Evolutionary conservation across 2,797 vertebrate genomes (phyloP).

Genomic region (Amazona finschi): DNA sequence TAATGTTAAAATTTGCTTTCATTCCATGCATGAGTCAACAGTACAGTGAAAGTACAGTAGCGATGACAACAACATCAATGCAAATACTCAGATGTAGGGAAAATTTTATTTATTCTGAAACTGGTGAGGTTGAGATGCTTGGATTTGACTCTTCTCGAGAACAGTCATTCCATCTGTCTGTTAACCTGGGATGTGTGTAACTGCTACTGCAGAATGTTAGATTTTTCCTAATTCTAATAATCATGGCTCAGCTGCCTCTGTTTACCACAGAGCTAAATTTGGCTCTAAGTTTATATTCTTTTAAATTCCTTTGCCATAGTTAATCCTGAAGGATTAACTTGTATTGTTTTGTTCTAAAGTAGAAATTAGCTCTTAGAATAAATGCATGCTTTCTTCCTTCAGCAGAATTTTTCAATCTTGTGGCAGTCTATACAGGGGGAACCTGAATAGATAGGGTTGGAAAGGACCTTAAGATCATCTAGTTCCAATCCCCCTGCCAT

Average conservation of each 20-base stretch:
- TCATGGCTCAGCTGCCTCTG: neutral
- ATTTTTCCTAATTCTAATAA: neutral
- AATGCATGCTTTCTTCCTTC: conserved; percentile 10
- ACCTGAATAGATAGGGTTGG: neutral
- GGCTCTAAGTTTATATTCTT: neutral
- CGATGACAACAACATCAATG: neutral
- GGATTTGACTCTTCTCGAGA: neutral
- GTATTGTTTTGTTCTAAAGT: neutral
- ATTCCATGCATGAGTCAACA: neutral
- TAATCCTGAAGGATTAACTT: neutral
- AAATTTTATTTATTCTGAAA: neutral
- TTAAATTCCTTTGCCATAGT: neutral
- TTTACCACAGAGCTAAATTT: neutral
- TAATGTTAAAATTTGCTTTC: conserved; percentile 39
- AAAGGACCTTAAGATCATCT: too few species aligned
- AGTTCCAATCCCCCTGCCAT: too few species aligned
- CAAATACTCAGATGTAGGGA: neutral
- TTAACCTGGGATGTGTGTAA: neutral
- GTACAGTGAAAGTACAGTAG: neutral
- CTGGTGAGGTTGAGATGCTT: neutral
- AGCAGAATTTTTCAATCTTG: neutral
- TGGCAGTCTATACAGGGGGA: neutral
- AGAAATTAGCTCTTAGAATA: conserved; percentile 1
- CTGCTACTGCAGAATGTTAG: neutral
- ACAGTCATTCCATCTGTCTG: neutral